phyloP scores from a whole-genome alignment of 2,888 invertebrate species.

The Phortica okadai region DNA sequence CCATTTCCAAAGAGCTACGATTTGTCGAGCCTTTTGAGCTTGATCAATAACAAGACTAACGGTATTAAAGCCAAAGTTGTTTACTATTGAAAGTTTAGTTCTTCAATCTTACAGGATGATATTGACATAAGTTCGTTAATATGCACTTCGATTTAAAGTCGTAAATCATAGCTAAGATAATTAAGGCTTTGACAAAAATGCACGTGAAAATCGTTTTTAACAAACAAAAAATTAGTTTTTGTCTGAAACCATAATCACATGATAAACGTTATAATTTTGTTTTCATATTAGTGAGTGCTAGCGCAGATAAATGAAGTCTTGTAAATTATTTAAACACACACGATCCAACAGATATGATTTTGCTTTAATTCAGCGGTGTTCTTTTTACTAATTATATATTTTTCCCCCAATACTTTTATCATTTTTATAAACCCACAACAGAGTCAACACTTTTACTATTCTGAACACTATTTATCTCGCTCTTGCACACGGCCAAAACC shows the following conservation, averaged over 20 bases:
- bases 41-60: too few species aligned
- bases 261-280: constrained; percentile 22
- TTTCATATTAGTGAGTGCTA: not conserved
- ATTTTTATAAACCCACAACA: constrained; percentile 2
- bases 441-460: not conserved
- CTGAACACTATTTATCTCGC: constrained; percentile 53
- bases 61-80: too few species aligned
- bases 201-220: constrained; percentile 6
- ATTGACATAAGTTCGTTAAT: too few species aligned
- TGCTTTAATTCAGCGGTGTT: not conserved
- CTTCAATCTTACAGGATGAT: too few species aligned
- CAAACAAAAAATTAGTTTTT: not conserved
- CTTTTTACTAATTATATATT: not conserved
- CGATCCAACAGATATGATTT: not conserved
- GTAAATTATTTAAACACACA: not conserved
- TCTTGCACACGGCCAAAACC: constrained; percentile 56
- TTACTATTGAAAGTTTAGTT: too few species aligned
- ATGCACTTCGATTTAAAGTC: too few species aligned
- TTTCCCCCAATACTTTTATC: constrained; percentile 7
- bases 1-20: too few species aligned
- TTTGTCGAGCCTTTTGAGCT: too few species aligned
- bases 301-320: not conserved
- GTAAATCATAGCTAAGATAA: too few species aligned
- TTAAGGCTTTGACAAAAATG: not conserved
- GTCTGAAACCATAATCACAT: constrained; percentile 3